Percentiles rank a stretch among this genome's conserved stretches.
Evolutionary conservation across 2,113 vertebrate genomes (phyloP).

Genomic region (Gymnobelideus leadbeateri): DNA sequence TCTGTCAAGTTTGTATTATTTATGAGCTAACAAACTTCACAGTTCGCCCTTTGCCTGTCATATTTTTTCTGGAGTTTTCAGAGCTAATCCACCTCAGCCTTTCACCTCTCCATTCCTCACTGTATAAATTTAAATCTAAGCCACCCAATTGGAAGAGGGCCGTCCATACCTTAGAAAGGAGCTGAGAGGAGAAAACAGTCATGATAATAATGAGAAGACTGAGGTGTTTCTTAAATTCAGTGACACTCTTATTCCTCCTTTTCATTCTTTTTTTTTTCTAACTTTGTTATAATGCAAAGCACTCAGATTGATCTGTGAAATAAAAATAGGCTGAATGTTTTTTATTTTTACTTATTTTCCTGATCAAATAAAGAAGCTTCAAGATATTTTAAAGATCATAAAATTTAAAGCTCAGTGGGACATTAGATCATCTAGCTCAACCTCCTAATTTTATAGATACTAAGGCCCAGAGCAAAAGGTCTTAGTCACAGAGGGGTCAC

Average conservation of each 20-base stretch:
- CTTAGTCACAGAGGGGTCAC: background rate
- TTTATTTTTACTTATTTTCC: slow-evolving; percentile 42
- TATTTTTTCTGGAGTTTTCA: slow-evolving; percentile 54
- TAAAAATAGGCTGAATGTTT: slow-evolving; percentile 31
- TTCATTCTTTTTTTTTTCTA: background rate
- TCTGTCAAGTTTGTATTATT: slow-evolving; percentile 60
- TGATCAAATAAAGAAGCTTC: slow-evolving; percentile 23
- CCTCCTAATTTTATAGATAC: background rate
- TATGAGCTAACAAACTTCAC: slow-evolving; percentile 58
- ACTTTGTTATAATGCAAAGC: background rate
- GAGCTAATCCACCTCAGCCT: slow-evolving; percentile 26
- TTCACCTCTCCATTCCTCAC: slow-evolving; percentile 4
- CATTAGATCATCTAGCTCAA: background rate
- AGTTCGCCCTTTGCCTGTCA: slow-evolving; percentile 63
- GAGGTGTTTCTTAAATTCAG: slow-evolving; percentile 9
- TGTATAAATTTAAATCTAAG: slow-evolving; percentile 45
- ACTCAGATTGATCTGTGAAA: slow-evolving; percentile 38
- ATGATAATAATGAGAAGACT: slow-evolving; percentile 5
- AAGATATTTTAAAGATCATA: background rate
- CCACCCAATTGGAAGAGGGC: slow-evolving; percentile 34
- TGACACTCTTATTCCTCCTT: background rate
- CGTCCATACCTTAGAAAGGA: slow-evolving; percentile 26
- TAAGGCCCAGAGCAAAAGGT: background rate
- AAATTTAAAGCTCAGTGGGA: background rate
- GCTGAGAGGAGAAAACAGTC: background rate